These are phyloP conservation scores for Drosophila hydei DNA, from an alignment of 1,140 invertebrate genomes.

Conservation along the genomic window DNA sequence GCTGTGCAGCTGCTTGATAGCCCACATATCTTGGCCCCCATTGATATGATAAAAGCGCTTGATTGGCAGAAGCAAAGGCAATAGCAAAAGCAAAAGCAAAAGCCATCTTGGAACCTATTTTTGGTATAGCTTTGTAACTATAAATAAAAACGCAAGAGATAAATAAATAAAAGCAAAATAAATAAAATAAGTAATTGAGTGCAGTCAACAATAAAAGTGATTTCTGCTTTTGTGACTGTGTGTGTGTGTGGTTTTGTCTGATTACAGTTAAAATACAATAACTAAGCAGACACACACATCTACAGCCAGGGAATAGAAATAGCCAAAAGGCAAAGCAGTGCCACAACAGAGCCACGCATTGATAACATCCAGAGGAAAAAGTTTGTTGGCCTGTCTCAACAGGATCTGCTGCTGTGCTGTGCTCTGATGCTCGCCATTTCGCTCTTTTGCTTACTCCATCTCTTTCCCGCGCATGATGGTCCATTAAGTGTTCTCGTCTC, in stretches of 20 bases:
- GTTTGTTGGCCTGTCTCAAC: constrained; percentile 43
- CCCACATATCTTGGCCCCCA: constrained; percentile 62
- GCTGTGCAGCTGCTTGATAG: constrained; percentile 36
- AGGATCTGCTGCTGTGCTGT: constrained; percentile 33
- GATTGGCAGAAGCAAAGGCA: constrained; percentile 29
- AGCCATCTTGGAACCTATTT: constrained; percentile 25
- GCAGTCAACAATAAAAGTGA: constrained; percentile 80
- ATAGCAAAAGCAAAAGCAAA: too few species aligned
- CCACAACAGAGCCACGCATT: too few species aligned
- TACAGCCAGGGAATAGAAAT: constrained; percentile 8
- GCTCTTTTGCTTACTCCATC: neutral
- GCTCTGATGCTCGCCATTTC: neutral
- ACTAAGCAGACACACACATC: constrained; percentile 13
- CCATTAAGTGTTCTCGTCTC: constrained; percentile 49
- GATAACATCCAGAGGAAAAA: constrained; percentile 40
- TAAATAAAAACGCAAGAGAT: constrained; percentile 19
- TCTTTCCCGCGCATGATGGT: too few species aligned
- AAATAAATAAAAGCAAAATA: constrained; percentile 62
- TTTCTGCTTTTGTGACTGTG: constrained; percentile 34
- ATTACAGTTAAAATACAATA: constrained; percentile 59
- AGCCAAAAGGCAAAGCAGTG: constrained; percentile 15
- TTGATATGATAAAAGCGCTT: constrained; percentile 19
- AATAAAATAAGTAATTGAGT: constrained; percentile 78
- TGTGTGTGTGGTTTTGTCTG: constrained; percentile 33
- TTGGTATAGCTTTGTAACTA: neutral